Base-by-base conservation (phyloP, 2,888 invertebrate genomes). In the Rhamnusium bicolor region DNA sequence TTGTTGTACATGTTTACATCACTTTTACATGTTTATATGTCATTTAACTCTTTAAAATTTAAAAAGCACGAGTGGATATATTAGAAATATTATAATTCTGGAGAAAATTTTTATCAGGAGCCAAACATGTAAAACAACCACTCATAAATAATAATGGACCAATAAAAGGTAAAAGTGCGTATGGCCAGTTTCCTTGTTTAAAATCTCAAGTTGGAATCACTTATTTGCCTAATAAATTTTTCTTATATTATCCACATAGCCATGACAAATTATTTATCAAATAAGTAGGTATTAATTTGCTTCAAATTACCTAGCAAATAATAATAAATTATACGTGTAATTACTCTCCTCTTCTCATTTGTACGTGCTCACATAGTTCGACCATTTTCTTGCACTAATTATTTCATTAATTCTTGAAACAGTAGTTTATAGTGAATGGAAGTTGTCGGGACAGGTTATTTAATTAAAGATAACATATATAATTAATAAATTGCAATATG, bases 311-410 rank as follows among this genome's bases (percentile, higher is more conserved):
- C 1, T 14, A 40, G 10, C 10, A 40, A 40, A 40, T 12, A 40
- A 19, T 7, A 47, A 47, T 47, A 47, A n/a, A 2, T 18, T 51
- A 18, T 6, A 51, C 18, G 7, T 19, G 19, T 7, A 51, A 5
- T 10, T 19, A 16, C 18, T n/a, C n/a, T 7, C 14, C n/a, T n/a
- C 19, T 7, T 14, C 6, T 6, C 49, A n/a, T 7, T 12, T 49
- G 27, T n/a, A 18, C 18, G 63, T 27, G 51, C 18, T 29, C 49
- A 51, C 47, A 8, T 27, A 51, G 49, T 51, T 24, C 16, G 24
- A 29, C 24, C 47, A 18, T 49, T 63, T 63, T 63, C 29, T 49
- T 49, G 63, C 63, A 49, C 63, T 63, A 18, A 29, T 63, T 63
- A 49, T 27, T 51, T 14, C 14, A 8, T 8, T 63, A 63, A 51